A percentile compares a stretch with the other conserved stretches of the same genome.
These are phyloP conservation scores for Gymnothorax javanicus DNA, from an alignment of 2,797 vertebrate genomes.

Conservation along the genomic window DNA sequence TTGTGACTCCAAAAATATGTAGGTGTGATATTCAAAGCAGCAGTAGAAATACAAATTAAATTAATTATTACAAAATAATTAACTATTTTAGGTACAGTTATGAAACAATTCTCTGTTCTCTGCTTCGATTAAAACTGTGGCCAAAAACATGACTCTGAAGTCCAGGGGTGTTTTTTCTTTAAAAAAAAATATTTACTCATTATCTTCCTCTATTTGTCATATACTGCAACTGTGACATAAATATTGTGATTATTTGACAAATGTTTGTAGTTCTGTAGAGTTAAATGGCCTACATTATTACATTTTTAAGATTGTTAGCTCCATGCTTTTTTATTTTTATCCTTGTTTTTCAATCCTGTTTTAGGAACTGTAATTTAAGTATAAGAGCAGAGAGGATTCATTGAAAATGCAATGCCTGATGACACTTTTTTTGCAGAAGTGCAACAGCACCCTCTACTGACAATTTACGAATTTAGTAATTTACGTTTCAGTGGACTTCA, in stretches of 20 bases:
- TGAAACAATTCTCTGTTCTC: neutral
- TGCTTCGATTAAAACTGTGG: neutral
- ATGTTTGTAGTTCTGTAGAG: neutral
- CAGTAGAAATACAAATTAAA: neutral
- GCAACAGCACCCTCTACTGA: constrained; percentile 66
- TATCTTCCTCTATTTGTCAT: neutral
- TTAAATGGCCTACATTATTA: neutral
- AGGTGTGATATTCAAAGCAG: neutral
- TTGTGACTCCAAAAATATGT: neutral
- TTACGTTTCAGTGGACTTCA: neutral
- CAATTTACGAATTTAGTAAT: neutral
- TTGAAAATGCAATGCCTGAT: neutral
- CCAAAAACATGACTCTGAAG: neutral
- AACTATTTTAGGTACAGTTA: neutral
- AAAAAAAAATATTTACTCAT: neutral
- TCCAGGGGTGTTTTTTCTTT: neutral
- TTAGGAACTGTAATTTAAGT: neutral
- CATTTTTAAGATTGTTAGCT: neutral
- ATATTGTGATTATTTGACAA: constrained; percentile 1
- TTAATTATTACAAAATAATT: too few species aligned
- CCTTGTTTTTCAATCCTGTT: neutral
- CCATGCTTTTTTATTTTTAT: neutral
- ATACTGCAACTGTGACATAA: neutral
- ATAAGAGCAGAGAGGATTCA: neutral
- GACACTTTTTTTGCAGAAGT: constrained; percentile 48